These are phyloP conservation scores for Caenorhabditis sp. DNA, from an alignment of 2,888 invertebrate species.

Conservation along the genomic window DNA sequence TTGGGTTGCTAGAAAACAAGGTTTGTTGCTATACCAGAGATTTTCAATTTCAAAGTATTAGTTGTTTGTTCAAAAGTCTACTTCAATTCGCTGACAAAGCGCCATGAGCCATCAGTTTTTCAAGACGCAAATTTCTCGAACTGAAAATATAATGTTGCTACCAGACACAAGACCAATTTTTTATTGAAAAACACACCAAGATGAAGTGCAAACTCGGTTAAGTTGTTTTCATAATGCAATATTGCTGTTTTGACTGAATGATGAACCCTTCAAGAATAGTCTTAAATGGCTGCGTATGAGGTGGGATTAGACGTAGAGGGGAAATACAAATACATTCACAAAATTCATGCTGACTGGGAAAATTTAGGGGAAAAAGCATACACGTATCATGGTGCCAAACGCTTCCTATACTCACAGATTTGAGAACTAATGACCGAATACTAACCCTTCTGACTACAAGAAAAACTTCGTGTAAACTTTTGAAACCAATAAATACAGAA, in stretches of 20 bases:
- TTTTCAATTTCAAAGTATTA: background rate
- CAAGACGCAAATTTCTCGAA: background rate
- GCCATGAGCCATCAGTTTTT: too few relatives aligned
- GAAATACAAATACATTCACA: background rate
- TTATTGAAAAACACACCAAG: conserved; percentile 9
- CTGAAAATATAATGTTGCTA: background rate
- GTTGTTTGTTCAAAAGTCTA: too few relatives aligned
- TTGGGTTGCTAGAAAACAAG: too few relatives aligned
- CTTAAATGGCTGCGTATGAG: conserved; percentile 27
- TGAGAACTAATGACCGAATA: conserved; percentile 34
- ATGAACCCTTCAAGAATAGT: conserved; percentile 5
- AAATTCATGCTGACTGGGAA: background rate
- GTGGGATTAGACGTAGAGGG: background rate
- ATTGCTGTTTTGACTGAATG: background rate
- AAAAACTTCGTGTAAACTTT: conserved; percentile 16
- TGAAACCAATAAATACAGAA: conserved; percentile 34
- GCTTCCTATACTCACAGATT: conserved; percentile 35
- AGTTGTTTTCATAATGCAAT: background rate
- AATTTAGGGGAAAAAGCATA: conserved; percentile 8
- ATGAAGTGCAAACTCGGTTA: background rate
- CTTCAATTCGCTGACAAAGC: too few relatives aligned
- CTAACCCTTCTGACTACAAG: conserved; percentile 52
- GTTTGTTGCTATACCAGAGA: background rate
- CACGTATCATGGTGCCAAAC: conserved; percentile 37
- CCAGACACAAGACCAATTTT: conserved; percentile 5